These are phyloP conservation scores for Neogale vison DNA, from an alignment of 2,113 vertebrate species.

Conservation along the genomic window DNA sequence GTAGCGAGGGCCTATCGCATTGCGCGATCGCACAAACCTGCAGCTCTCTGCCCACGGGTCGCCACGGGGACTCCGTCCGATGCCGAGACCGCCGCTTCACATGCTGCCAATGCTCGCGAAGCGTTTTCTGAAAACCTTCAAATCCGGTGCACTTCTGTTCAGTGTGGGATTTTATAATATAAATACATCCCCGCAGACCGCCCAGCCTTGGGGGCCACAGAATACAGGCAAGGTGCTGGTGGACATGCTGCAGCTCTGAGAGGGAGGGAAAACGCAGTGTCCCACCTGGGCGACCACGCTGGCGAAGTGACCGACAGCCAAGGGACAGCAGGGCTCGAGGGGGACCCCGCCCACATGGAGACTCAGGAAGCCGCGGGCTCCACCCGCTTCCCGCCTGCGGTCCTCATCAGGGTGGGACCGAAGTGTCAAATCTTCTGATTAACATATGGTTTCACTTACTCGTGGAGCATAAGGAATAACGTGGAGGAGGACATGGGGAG, in stretches of 20 bases:
- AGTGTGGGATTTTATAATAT: rapidly evolving
- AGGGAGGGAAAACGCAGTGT: rapidly evolving
- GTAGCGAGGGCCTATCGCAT: rapidly evolving
- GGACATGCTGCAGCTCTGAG: rapidly evolving
- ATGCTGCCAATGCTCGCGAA: rapidly evolving
- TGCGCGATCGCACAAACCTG: rapidly evolving
- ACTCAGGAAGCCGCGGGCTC: rapidly evolving
- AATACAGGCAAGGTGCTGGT: rapidly evolving
- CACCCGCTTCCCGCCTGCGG: rapidly evolving
- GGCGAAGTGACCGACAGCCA: rapidly evolving
- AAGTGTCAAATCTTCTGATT: no score
- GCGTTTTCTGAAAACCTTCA: not conserved
- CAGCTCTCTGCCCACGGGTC: no score
- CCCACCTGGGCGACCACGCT: rapidly evolving
- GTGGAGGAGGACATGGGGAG: no score
- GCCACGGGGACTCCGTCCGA: rapidly evolving
- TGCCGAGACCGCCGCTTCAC: rapidly evolving
- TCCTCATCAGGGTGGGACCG: rapidly evolving
- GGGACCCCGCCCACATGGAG: not conserved
- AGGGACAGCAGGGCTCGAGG: not conserved
- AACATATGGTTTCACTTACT: no score
- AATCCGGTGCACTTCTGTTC: not conserved
- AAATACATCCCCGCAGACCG: rapidly evolving
- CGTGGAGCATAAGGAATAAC: no score
- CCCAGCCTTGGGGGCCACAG: rapidly evolving